phyloP scores from a whole-genome alignment of 2,888 invertebrate genomes.

The Latrodectus hesperus region DNA sequence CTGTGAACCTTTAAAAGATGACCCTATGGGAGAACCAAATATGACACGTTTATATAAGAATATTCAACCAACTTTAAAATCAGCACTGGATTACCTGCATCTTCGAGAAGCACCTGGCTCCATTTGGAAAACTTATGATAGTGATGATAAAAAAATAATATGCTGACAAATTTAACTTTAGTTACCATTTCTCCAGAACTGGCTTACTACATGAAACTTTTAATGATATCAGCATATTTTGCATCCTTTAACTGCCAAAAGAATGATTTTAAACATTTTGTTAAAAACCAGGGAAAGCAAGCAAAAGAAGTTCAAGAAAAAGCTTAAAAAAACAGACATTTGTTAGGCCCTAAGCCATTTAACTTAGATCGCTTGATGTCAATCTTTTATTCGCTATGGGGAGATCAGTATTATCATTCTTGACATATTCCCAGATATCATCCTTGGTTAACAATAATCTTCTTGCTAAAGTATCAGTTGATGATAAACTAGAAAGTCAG shows the following conservation, averaged over 20 bases:
- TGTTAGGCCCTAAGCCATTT: constrained; percentile 88
- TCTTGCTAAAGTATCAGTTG: constrained; percentile 31
- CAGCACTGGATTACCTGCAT: constrained; percentile 52
- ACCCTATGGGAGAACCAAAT: constrained; percentile 30
- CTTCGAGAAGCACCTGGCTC: constrained; percentile 47
- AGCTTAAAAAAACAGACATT: constrained; percentile 78
- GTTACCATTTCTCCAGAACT: constrained; percentile 75
- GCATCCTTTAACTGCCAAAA: constrained; percentile 94
- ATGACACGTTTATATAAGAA: constrained; percentile 36
- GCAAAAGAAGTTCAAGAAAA: constrained; percentile 79
- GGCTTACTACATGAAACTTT: constrained; percentile 91
- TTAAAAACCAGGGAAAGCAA: constrained; percentile 77
- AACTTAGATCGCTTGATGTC: constrained; percentile 87
- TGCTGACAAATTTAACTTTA: too few species aligned
- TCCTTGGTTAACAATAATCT: constrained; percentile 44
- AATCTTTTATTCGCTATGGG: constrained; percentile 91
- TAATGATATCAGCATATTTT: constrained; percentile 91
- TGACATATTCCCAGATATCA: constrained; percentile 50
- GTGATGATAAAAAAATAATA: too few species aligned
- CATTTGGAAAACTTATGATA: constrained; percentile 22
- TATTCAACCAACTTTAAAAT: constrained; percentile 50
- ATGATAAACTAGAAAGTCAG: constrained; percentile 52
- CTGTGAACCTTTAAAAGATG: constrained; percentile 48
- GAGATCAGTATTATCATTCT: constrained; percentile 36
- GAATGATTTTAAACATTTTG: constrained; percentile 82